phyloP scores from a whole-genome alignment of 1,140 invertebrate species.

The Metaphire vulgaris region DNA sequence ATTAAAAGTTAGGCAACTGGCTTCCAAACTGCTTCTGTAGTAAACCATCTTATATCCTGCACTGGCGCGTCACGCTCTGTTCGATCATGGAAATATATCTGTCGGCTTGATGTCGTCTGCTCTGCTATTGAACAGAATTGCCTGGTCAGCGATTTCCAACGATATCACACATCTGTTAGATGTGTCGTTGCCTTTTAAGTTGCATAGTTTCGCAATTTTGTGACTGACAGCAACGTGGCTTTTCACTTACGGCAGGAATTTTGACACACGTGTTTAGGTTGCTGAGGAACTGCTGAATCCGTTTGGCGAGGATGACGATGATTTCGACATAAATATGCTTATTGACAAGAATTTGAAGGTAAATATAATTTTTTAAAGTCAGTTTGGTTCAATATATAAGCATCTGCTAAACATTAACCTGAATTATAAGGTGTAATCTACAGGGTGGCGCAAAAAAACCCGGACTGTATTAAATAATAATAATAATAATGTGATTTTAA shows the following conservation, averaged over 20 bases:
- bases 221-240: too few species aligned
- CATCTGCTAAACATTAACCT: background rate
- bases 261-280: too few species aligned
- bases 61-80: background rate
- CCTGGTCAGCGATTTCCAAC: background rate
- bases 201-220: too few species aligned
- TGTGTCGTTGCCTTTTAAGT: too few species aligned
- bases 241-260: too few species aligned
- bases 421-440: background rate
- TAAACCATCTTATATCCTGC: background rate
- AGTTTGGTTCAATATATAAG: background rate
- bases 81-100: background rate
- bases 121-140: background rate
- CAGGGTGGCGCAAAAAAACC: too few species aligned
- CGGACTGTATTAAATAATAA: too few species aligned
- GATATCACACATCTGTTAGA: too few species aligned
- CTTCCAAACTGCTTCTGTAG: background rate
- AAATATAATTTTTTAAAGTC: background rate
- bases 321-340: conserved; percentile 65
- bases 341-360: conserved; percentile 52
- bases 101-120: background rate
- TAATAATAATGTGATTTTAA: too few species aligned
- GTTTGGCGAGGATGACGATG: conserved; percentile 90
- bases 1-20: background rate
- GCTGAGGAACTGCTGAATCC: conserved; percentile 53